Base-by-base conservation (phyloP, 2,888 invertebrate genomes). In the Drosophila nr. fundita region DNA sequence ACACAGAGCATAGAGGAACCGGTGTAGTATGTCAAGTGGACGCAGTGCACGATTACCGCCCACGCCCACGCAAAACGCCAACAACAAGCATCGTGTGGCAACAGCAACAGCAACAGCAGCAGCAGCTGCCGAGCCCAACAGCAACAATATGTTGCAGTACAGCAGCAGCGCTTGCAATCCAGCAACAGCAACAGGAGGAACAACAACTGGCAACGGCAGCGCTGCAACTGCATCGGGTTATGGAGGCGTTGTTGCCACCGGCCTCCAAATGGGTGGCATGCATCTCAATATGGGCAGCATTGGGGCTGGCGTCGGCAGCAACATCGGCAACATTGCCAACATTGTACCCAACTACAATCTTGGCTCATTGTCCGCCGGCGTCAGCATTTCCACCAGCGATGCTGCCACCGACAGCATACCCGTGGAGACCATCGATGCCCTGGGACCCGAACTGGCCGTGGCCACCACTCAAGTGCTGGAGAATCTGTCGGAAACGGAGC, bases 401-500 rank as follows among this genome's bases (percentile, higher is more conserved):
- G 78, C 90, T 13, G 82, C 78, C 55, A 87, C 83, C 8, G 90
- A 90, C 6, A 80, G 83, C 54, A 91, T 91, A 68, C 87, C 91
- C 6, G 86, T 89, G 58, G 92, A 92, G 58, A 88, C 92, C 4
- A 88, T 92, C 36, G 91, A 92, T 65, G 91, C 89, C 7, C 74
- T 93, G 57, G 92, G 92, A 2, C 92, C 92, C 5, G 92, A 93
- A 62, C 72, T 93, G 73, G 91, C 92, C 4, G 91, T 91, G 40
- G 91, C 92, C 54, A 92, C 93, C 4, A 90, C 92, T 2, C 92
- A 93, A 72, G 93, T 92, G 34, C 82, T 93, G 21, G 92, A 93
- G 45, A 92, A 91, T 71, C 77, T 93, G 40, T 92, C 93, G 32
- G 93, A 93, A 38, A 91, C 90, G 36, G 94, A 94, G 78, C 92